A percentile compares a stretch with the other conserved stretches of the same genome.
These are phyloP conservation scores for Euwallacea fornicatus DNA, from an alignment of 1,140 invertebrate species.

Conservation along the genomic window DNA sequence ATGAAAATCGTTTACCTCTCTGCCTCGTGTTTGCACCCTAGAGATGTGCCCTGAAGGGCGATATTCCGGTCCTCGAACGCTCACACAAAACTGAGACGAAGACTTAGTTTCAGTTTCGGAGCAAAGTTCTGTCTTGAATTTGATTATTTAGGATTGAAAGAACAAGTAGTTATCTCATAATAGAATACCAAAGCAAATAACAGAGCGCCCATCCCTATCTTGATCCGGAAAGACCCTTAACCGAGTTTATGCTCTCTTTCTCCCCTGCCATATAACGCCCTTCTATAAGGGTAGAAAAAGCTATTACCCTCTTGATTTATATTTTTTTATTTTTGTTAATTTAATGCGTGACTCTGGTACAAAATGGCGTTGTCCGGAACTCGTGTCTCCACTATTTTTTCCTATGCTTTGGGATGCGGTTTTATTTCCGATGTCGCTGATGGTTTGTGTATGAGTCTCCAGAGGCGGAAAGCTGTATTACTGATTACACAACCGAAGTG, in stretches of 20 bases:
- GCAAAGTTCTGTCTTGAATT: too few species aligned
- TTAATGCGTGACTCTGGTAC: constrained; percentile 45
- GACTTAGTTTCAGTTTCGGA: too few species aligned
- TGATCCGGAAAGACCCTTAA: constrained; percentile 42
- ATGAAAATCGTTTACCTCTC: constrained; percentile 42
- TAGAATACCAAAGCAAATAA: neutral
- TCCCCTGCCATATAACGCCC: constrained; percentile 24
- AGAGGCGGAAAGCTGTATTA: neutral
- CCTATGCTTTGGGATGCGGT: neutral
- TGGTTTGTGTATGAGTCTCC: too few species aligned
- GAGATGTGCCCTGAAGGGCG: too few species aligned
- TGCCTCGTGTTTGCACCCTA: neutral
- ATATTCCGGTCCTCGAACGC: too few species aligned
- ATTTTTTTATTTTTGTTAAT: constrained; percentile 49
- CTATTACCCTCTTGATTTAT: constrained; percentile 47
- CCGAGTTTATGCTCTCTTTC: constrained; percentile 39
- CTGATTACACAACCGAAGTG: neutral
- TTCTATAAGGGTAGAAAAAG: constrained; percentile 39
- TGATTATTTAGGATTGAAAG: too few species aligned
- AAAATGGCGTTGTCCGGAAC: constrained; percentile 25
- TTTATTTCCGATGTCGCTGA: constrained; percentile 2
- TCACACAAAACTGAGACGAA: too few species aligned
- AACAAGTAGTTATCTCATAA: too few species aligned
- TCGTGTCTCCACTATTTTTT: constrained; percentile 22
- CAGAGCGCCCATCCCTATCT: constrained; percentile 13